phyloP scores from a whole-genome alignment of 2,797 vertebrate genomes.

The Mastacembelus armatus region DNA sequence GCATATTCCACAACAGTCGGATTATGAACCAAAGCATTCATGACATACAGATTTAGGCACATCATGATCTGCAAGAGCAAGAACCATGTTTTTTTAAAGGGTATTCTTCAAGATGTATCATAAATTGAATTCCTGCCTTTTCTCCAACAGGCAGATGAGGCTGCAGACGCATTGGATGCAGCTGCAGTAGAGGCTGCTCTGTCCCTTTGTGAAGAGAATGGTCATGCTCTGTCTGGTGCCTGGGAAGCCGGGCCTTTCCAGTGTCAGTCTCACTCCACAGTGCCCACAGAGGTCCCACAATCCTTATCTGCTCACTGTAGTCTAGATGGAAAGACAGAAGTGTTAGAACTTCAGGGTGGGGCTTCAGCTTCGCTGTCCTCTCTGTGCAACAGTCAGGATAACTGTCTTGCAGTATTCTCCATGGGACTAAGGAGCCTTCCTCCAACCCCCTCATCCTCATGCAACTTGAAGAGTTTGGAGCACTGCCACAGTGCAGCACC shows the following conservation, averaged over 20 bases:
- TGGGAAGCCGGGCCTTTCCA: conserved; percentile 90
- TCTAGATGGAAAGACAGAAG: conserved; percentile 61
- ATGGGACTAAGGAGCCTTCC: conserved; percentile 55
- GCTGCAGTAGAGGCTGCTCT: conserved; percentile 95
- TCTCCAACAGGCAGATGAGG: conserved; percentile 88
- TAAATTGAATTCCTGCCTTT: conserved; percentile 27
- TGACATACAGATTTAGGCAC: background rate
- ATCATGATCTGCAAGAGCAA: background rate
- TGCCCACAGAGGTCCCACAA: conserved; percentile 48
- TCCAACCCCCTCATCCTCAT: conserved; percentile 60
- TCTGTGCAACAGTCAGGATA: conserved; percentile 62
- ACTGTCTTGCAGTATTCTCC: conserved; percentile 53
- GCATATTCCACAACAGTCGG: no score
- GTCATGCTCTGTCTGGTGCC: conserved; percentile 87
- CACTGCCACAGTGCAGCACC: conserved; percentile 43
- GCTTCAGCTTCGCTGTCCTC: conserved; percentile 50
- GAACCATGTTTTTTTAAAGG: background rate
- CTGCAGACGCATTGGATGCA: conserved; percentile 93
- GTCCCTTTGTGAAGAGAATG: conserved; percentile 94
- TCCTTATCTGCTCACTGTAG: conserved; percentile 49
- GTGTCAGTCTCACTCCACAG: conserved; percentile 81
- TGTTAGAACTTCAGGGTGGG: conserved; percentile 33
- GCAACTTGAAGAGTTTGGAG: conserved; percentile 55
- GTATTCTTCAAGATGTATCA: background rate
- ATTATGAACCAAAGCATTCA: no score